Percentiles rank a stretch among this genome's conserved stretches.
These are phyloP conservation scores for Cebidichthys violaceus DNA, from an alignment of 2,113 vertebrate genomes.

Conservation along the genomic window DNA sequence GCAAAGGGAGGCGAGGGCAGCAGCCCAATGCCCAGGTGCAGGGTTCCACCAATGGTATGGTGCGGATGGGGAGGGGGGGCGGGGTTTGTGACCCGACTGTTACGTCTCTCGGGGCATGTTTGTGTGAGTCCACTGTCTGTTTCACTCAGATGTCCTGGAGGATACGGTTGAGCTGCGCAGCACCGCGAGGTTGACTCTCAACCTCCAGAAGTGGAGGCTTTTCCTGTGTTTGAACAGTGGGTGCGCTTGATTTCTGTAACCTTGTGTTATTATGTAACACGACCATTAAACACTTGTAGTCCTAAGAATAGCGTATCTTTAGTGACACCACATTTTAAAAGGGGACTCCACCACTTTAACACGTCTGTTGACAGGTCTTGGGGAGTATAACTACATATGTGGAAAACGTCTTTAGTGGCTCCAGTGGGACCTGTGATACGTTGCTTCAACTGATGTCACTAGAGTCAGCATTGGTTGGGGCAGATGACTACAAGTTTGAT, in stretches of 20 bases:
- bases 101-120: slow-evolving; percentile 74
- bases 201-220: background rate
- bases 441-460: background rate
- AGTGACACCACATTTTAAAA: background rate
- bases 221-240: slow-evolving; percentile 9
- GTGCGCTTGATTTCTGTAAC: slow-evolving; percentile 10
- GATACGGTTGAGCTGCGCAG: slow-evolving; percentile 67
- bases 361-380: background rate
- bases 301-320: background rate
- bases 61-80: slow-evolving; percentile 69
- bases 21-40: slow-evolving; percentile 80
- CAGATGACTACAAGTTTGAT: background rate
- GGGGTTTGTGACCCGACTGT: slow-evolving; percentile 67
- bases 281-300: background rate
- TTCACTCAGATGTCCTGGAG: slow-evolving; percentile 61
- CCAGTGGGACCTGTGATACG: background rate
- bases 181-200: slow-evolving; percentile 44
- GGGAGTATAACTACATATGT: background rate
- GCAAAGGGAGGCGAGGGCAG: slow-evolving; percentile 84
- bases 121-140: slow-evolving; percentile 76
- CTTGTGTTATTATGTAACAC: background rate
- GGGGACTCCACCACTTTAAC: background rate
- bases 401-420: background rate
- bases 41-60: slow-evolving; percentile 84
- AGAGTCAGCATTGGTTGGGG: background rate